phyloP scores from a whole-genome alignment of 2,888 invertebrate species.

The Venustoraphidia nigricollis region DNA sequence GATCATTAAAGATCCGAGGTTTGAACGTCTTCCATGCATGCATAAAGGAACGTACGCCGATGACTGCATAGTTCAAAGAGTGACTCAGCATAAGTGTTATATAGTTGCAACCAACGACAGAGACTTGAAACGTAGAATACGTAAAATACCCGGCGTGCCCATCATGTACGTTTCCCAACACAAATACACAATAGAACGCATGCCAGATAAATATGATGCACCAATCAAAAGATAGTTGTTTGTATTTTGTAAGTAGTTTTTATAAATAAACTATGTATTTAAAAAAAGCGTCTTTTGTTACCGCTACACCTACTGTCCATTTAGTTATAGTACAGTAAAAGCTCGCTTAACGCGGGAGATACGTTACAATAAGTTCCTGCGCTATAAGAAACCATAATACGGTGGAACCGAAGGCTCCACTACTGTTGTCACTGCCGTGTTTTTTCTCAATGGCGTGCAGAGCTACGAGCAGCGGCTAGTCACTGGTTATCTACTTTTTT shows the following conservation, averaged over 20 bases:
- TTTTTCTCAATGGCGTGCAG: too few relatives aligned
- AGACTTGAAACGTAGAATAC: slow-evolving; percentile 84
- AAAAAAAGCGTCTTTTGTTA: slow-evolving; percentile 11
- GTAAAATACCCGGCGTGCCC: slow-evolving; percentile 97
- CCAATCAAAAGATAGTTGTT: slow-evolving; percentile 38
- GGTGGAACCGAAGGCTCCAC: too few relatives aligned
- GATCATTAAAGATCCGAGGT: slow-evolving; percentile 87
- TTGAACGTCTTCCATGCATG: slow-evolving; percentile 81
- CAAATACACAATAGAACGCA: slow-evolving; percentile 89
- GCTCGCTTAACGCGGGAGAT: too few relatives aligned
- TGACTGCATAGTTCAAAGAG: slow-evolving; percentile 91
- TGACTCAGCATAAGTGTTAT: slow-evolving; percentile 97
- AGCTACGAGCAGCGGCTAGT: too few relatives aligned
- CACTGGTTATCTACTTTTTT: too few relatives aligned
- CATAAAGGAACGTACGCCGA: slow-evolving; percentile 99
- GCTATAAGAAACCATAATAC: too few relatives aligned
- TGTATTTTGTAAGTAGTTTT: background rate
- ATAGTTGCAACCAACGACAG: slow-evolving; percentile 99
- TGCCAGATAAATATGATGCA: slow-evolving; percentile 98
- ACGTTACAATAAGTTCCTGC: too few relatives aligned
- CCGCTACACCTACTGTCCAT: too few relatives aligned
- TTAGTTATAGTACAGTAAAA: too few relatives aligned
- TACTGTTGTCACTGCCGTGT: too few relatives aligned
- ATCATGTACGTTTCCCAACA: slow-evolving; percentile 95
- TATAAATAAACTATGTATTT: slow-evolving; percentile 15